Percentiles rank a stretch among this genome's conserved stretches.
These are phyloP conservation scores for Furcula furcula DNA, from an alignment of 2,888 invertebrate species.

Conservation along the genomic window DNA sequence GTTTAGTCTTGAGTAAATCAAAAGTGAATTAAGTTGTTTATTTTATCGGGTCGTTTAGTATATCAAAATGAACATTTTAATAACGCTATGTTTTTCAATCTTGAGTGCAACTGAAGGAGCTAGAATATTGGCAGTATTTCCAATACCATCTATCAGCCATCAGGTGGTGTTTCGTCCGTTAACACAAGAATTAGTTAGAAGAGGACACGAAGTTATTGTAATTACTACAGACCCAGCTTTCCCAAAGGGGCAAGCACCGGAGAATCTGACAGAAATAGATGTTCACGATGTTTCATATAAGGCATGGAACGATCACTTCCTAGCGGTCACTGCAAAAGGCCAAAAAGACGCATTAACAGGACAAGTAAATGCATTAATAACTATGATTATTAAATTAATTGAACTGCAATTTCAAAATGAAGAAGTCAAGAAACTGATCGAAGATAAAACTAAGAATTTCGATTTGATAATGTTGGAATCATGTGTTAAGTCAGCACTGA, in stretches of 20 bases:
- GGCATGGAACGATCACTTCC: slow-evolving; percentile 11
- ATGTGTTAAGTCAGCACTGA: slow-evolving; percentile 15
- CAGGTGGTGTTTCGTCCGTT: slow-evolving; percentile 55
- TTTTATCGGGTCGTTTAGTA: no score
- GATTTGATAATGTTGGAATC: slow-evolving; percentile 31
- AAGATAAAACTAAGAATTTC: slow-evolving; percentile 15
- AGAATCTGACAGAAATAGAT: slow-evolving; percentile 59
- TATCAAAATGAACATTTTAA: no score
- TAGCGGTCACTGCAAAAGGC: slow-evolving; percentile 8
- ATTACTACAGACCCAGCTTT: slow-evolving; percentile 55
- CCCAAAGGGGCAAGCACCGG: slow-evolving; percentile 25
- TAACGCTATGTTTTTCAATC: not conserved
- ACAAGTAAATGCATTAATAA: slow-evolving; percentile 7
- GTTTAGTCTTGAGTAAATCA: no score
- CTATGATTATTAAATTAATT: slow-evolving; percentile 7
- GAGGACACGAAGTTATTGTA: slow-evolving; percentile 61
- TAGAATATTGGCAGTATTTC: slow-evolving; percentile 51
- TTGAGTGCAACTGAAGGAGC: slow-evolving; percentile 22
- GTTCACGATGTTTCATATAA: slow-evolving; percentile 40
- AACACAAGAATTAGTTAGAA: slow-evolving; percentile 47
- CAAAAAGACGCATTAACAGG: slow-evolving; percentile 13
- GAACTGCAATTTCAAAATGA: slow-evolving; percentile 22
- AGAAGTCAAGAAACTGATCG: slow-evolving; percentile 25
- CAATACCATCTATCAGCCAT: slow-evolving; percentile 60
- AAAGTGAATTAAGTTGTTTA: no score